Evolutionary conservation across 2,888 invertebrate species (phyloP), one percentile per base, ranked within the genome.

Genomic region (Tolmerus cingulatus): DNA sequence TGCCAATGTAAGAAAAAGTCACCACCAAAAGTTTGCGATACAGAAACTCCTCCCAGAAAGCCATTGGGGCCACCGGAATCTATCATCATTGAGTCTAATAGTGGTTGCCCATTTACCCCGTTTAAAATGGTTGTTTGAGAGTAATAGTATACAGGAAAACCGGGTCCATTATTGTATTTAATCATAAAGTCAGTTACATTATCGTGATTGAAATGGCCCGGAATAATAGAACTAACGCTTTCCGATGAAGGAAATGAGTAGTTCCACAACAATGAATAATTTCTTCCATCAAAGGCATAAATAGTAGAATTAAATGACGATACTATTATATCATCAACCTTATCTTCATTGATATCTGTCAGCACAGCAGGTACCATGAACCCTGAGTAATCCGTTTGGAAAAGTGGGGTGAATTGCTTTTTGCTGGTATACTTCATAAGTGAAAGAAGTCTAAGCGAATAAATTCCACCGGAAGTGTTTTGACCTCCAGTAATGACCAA

Each of bases 1-100:
- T 95, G 95, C 97, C 97, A 97, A 91, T 95, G 96, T 1, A 97
- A 91, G 90, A 96, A 97, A 91, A 96, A 94, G 91, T 97, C 97
- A 89, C 96, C 96, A 1, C 96, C 96, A 89, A 93, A 93, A 19
- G 91, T 92, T 88, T 93, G 93, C 1, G 93, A 93, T 87, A 93
- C 91, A 9, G 93, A 92, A 27, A 93, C 91, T 2, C 93, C 93
- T 2, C 92, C 93, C 2, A 93, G 89, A 0, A 93, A 89, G 89
- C 92, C 92, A 74, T 90, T 92, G 0, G 93, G 90, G 1, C 93
- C 93, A 0, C 93, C 93, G 0, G 93, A 92, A 89, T 93, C 93
- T 2, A 91, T 92, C 91, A 93, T 92, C 92, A 92, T 92, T 66
- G 91, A 89, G 87, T 91, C 90, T 0, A 93, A 89, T 34, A 93